Evolutionary conservation across 2,113 vertebrate species (phyloP).

Genomic region (Fulmarus glacialis): DNA sequence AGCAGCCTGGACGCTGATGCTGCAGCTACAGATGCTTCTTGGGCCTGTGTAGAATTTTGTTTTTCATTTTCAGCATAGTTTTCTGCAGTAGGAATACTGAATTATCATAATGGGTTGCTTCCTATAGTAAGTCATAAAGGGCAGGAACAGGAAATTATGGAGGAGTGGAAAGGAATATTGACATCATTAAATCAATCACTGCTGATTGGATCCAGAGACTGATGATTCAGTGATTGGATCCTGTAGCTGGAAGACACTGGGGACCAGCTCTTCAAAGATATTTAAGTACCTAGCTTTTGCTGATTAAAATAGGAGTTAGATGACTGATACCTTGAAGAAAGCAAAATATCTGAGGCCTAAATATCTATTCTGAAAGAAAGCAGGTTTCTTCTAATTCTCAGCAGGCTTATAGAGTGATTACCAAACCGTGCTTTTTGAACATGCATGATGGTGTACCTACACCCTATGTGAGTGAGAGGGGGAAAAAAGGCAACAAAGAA

Average conservation of each 20-base stretch:
- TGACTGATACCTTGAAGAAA: background rate
- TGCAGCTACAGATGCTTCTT: constrained; percentile 41
- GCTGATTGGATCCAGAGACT: constrained; percentile 53
- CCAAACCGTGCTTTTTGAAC: background rate
- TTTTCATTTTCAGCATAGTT: constrained; percentile 33
- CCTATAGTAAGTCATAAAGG: constrained; percentile 49
- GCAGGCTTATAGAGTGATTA: background rate
- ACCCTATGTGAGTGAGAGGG: no score
- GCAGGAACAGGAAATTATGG: constrained; percentile 50
- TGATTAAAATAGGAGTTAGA: constrained; percentile 38
- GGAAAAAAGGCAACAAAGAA: background rate
- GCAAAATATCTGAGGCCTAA: background rate
- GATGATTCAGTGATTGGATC: constrained; percentile 53
- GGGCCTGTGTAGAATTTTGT: background rate
- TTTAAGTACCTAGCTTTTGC: constrained; percentile 24
- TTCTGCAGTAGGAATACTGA: constrained; percentile 6
- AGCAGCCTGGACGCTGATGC: constrained; percentile 38
- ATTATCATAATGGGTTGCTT: constrained; percentile 39
- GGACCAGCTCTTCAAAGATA: constrained; percentile 17
- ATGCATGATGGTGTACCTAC: background rate
- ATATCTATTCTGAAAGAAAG: background rate
- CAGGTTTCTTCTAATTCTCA: background rate
- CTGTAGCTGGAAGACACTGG: constrained; percentile 24
- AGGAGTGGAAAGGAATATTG: constrained; percentile 60
- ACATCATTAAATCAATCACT: constrained; percentile 69